Conservation (phyloP, 2,113 vertebrate genomes). For the Centropus unirufus region DNA sequence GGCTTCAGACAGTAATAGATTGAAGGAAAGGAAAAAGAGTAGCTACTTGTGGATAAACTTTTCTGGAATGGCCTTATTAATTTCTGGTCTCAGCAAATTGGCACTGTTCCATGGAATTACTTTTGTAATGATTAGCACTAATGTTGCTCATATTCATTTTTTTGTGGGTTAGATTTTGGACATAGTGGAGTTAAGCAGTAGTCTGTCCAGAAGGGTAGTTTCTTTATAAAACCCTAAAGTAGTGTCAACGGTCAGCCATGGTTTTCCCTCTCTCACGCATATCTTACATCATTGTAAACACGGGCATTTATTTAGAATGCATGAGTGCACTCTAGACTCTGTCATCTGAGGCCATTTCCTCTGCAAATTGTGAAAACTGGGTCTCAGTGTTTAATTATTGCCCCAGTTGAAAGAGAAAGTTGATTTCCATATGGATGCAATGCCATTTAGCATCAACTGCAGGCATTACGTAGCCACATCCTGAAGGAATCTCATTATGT, state of each 20-base stretch:
- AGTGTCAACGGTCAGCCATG: background rate
- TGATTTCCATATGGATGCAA: background rate
- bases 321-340: background rate
- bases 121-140: background rate
- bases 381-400: background rate
- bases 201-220: background rate
- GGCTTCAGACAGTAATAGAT: background rate
- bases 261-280: background rate
- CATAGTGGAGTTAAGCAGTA: background rate
- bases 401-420: background rate
- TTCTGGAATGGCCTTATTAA: background rate
- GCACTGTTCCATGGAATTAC: background rate
- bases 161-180: background rate
- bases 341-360: background rate
- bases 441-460: background rate
- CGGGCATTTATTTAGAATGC: background rate
- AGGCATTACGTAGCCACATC: background rate
- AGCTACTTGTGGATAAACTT: constrained; percentile 6
- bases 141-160: background rate
- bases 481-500: background rate
- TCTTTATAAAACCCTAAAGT: background rate
- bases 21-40: background rate
- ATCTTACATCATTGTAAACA: background rate
- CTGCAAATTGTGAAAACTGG: background rate
- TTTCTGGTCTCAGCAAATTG: background rate